Conservation (phyloP, 1,140 invertebrate species). For the Eurosta solidaginis region DNA sequence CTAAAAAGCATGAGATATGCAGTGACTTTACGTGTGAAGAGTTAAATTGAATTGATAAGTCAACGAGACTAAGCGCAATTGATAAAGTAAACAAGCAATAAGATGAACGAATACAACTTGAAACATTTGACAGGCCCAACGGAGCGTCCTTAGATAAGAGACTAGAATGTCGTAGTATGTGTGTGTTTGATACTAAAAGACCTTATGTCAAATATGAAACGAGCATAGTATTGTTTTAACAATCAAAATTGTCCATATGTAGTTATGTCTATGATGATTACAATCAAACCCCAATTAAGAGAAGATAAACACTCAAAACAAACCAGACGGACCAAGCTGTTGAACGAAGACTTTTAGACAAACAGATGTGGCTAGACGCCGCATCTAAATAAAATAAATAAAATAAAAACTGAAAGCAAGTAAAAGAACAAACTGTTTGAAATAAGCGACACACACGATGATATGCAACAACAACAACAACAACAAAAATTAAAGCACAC, state of each 20-base stretch:
- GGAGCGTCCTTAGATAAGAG: background rate
- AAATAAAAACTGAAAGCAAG: too few species aligned
- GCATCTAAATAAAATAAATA: background rate
- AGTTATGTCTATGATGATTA: background rate
- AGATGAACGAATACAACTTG: background rate
- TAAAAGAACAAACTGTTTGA: background rate
- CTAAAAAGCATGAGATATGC: background rate
- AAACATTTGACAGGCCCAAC: background rate
- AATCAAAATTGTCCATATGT: background rate
- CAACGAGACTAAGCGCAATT: background rate
- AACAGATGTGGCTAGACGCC: background rate
- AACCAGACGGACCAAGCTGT: background rate
- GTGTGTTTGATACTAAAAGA: background rate
- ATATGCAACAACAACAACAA: background rate
- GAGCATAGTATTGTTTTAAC: background rate
- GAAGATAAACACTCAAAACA: slow-evolving; percentile 16
- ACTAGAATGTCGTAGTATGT: background rate
- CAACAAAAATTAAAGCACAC: background rate
- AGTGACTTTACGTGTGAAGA: background rate
- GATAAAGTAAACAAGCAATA: background rate
- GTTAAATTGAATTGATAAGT: background rate
- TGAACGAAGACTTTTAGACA: background rate
- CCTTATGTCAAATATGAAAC: background rate
- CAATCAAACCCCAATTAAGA: slow-evolving; percentile 28
- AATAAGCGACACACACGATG: background rate